A percentile compares a stretch with the other conserved stretches of the same genome.
Evolutionary conservation across 2,888 invertebrate species (phyloP).

Genomic region (Gymnosoma rotundatum): DNA sequence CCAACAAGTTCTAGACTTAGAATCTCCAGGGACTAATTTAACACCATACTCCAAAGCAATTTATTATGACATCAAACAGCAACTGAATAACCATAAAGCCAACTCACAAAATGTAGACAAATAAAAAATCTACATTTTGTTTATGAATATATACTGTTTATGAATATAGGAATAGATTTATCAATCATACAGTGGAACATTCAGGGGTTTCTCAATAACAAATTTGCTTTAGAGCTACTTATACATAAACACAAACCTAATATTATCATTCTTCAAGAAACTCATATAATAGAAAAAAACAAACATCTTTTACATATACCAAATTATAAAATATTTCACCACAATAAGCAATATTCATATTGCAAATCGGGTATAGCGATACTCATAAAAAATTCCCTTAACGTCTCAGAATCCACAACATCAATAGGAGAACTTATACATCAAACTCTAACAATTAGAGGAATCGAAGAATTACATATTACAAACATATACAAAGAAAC

Average conservation of each 20-base stretch:
- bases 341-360: slow-evolving; percentile 19
- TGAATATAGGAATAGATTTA: slow-evolving; percentile 16
- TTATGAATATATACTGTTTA: neutral
- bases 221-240: slow-evolving; percentile 28
- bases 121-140: neutral
- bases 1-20: neutral
- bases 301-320: neutral
- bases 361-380: slow-evolving; percentile 13
- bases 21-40: neutral
- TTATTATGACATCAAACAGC: neutral
- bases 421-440: slow-evolving; percentile 15
- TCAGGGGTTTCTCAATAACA: slow-evolving; percentile 12
- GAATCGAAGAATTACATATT: neutral
- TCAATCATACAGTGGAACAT: slow-evolving; percentile 34
- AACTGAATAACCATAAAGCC: neutral
- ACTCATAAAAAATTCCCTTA: neutral
- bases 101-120: neutral
- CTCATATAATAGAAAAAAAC: slow-evolving; percentile 17
- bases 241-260: slow-evolving; percentile 40
- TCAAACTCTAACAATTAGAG: slow-evolving; percentile 10
- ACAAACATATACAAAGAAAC: slow-evolving; percentile 29
- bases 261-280: slow-evolving; percentile 18
- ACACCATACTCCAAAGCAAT: slow-evolving; percentile 5
- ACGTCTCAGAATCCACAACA: neutral
- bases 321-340: slow-evolving; percentile 9